A percentile compares a stretch with the other conserved stretches of the same genome.
phyloP scores from a whole-genome alignment of 92 coral and sea anemone species.

The Bergia puertoricense region DNA sequence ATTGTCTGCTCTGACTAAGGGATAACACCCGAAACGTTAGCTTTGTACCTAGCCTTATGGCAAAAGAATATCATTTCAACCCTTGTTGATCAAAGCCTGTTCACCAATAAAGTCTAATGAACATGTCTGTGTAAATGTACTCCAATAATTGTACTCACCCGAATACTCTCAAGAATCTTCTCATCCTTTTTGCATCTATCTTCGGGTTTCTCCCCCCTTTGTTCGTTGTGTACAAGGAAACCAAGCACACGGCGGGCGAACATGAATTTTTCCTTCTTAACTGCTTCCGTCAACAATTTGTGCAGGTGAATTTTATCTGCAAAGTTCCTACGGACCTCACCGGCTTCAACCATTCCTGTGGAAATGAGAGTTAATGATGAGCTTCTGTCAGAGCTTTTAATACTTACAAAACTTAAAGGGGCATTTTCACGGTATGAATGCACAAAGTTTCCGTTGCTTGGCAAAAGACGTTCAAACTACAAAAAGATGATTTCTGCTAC shows the following conservation, averaged over 20 bases:
- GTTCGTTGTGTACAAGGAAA: slow-evolving; percentile 19
- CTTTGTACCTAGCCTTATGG: too few species aligned
- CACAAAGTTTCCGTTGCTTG: too few species aligned
- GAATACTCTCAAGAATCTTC: neutral
- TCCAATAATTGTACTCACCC: neutral
- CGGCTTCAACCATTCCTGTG: slow-evolving; percentile 19
- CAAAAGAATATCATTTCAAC: too few species aligned
- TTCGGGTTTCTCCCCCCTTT: neutral
- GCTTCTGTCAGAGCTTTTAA: neutral
- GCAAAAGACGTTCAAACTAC: too few species aligned
- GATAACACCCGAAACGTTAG: too few species aligned
- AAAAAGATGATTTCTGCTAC: too few species aligned
- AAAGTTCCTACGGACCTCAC: slow-evolving; percentile 12
- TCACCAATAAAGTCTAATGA: too few species aligned
- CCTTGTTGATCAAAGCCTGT: too few species aligned
- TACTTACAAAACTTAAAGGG: neutral
- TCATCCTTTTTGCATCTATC: slow-evolving; percentile 6
- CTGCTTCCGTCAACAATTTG: neutral
- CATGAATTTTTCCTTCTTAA: slow-evolving; percentile 8
- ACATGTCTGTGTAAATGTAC: neutral
- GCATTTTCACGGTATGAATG: too few species aligned
- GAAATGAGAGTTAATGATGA: neutral
- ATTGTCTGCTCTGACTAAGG: too few species aligned
- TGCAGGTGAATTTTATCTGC: neutral
- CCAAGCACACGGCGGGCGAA: slow-evolving; percentile 28